Percentiles rank a stretch among this genome's conserved stretches.
Evolutionary conservation across 2,888 invertebrate genomes (phyloP).

Genomic region (Enoplolaimus lenunculus): DNA sequence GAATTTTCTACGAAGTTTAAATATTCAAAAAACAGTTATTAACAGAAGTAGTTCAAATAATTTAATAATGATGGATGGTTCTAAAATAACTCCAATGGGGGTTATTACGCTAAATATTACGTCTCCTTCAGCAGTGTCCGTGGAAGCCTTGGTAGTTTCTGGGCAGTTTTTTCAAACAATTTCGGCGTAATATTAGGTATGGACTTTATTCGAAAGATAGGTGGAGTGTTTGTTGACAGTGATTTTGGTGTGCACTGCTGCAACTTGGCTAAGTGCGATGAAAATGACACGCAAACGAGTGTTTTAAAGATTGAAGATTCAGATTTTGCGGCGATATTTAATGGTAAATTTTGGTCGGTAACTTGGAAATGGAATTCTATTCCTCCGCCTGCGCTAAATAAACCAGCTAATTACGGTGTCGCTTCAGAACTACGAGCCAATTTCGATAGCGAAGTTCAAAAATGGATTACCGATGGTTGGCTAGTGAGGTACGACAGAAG

Average conservation of each 20-base stretch:
- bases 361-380: neutral
- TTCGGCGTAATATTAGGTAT: neutral
- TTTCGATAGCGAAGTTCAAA: neutral
- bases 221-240: neutral
- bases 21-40: no score
- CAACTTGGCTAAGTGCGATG: neutral
- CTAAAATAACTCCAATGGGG: no score
- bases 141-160: neutral
- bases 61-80: no score
- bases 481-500: neutral
- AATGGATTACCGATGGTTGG: conserved; percentile 8
- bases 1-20: no score
- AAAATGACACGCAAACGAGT: neutral
- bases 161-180: neutral
- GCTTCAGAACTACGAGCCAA: neutral
- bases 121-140: neutral
- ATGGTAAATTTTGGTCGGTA: neutral
- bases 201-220: neutral
- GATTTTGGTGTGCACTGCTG: neutral
- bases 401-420: neutral
- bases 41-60: no score
- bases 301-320: neutral
- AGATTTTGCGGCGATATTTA: neutral
- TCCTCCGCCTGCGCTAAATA: neutral
- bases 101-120: no score